Evolutionary conservation across 2,888 invertebrate genomes (phyloP).

Genomic region (Stenichneumon culpator): DNA sequence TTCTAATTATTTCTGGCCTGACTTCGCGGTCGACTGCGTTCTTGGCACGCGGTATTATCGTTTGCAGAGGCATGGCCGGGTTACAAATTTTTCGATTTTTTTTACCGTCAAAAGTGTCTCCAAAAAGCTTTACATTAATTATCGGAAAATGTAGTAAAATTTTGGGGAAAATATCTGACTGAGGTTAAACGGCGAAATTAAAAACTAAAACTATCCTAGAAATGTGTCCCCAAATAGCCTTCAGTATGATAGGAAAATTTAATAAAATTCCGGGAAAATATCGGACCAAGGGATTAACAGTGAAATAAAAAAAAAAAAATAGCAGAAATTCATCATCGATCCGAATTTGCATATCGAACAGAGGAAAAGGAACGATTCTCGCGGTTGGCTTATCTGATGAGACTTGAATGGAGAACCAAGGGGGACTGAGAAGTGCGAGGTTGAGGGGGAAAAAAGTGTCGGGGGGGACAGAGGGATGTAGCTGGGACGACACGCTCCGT

Average conservation of each 20-base stretch:
- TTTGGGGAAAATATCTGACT: no score
- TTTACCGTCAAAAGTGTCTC: no score
- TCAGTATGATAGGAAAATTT: neutral
- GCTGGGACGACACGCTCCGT: slow-evolving; percentile 80
- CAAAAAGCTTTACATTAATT: no score
- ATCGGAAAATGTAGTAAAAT: no score
- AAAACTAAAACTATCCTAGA: neutral
- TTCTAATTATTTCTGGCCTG: slow-evolving; percentile 14
- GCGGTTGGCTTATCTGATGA: slow-evolving; percentile 32
- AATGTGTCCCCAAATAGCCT: no score
- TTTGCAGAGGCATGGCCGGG: neutral
- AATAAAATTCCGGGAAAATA: neutral
- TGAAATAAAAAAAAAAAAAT: neutral
- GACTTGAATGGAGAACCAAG: slow-evolving; percentile 29
- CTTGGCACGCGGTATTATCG: neutral
- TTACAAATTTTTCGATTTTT: neutral
- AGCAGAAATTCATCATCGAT: neutral
- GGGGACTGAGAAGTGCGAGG: slow-evolving; percentile 15
- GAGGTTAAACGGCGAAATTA: neutral
- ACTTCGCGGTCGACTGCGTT: neutral
- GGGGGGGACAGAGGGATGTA: slow-evolving; percentile 49
- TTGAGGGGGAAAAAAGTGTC: neutral
- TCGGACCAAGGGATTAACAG: neutral
- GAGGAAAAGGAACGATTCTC: slow-evolving; percentile 34
- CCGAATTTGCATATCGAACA: slow-evolving; percentile 14